Evolutionary conservation across 2,113 vertebrate species (phyloP), one percentile per base, ranked within the genome.

Genomic region (Rhombomys opimus): DNA sequence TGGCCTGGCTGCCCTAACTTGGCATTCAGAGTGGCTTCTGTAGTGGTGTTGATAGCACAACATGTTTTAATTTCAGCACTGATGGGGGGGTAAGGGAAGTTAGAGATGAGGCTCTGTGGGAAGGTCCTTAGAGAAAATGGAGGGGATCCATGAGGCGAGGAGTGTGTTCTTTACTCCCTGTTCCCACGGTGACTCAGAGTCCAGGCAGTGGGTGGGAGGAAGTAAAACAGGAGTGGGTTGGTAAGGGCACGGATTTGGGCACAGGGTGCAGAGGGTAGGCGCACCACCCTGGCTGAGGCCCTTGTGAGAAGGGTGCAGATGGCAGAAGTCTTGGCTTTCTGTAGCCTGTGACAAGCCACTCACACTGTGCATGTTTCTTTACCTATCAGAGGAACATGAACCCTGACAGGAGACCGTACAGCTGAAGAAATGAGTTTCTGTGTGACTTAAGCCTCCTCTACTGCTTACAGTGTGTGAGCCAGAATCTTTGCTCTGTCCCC

Each of bases 391-490:
- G 23, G 52, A 14, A 20, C 2, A 0, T 1, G 20, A 32, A 61
- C 4, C 12, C 59, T 23, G 23, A 23, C 35, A 5, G 52, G 35
- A 38, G 57, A 25, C 59, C 0, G 1, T 8, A 23, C 22, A 1
- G 23, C 4, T 70, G 1, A 27, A 2, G 20, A 2, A 23, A 14
- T 7, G 23, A 41, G 77, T 1, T 18, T 8, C 0, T 3, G 7
- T 25, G 0, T 13, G 70, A 25, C 70, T 8, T 7, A 2, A 50
- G 72, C 85, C 41, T 32, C 0, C 17, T 14, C 59, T 41, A 0
- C 50, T 0, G 35, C 14, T 32, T 12, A 7, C 4, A 2, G 12
- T 0, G 1, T 0, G 32, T 4, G 11, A 12, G 30, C 25, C 7
- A 2, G 18, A 7, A n/a, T 22, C 5, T 0, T 8, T 57, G 70